These are phyloP conservation scores for Melanchra persicariae DNA, from an alignment of 2,888 invertebrate species.

Conservation along the genomic window DNA sequence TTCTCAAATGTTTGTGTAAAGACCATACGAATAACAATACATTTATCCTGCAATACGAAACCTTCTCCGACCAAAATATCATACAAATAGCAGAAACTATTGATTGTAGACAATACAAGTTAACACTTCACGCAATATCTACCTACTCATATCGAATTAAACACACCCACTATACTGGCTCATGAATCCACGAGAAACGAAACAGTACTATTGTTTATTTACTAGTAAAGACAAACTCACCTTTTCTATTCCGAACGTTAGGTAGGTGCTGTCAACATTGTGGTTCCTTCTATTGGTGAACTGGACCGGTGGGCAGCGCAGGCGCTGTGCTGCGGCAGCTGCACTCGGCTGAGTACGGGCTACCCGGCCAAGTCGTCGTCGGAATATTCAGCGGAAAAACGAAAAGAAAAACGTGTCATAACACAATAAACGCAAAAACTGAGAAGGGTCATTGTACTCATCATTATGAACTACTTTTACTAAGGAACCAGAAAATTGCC, in stretches of 20 bases:
- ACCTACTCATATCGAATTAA: background rate
- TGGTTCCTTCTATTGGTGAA: too few relatives aligned
- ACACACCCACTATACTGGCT: conserved; percentile 6
- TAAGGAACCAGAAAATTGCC: background rate
- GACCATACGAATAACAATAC: background rate
- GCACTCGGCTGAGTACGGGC: too few relatives aligned
- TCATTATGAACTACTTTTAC: too few relatives aligned
- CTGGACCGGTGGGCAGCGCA: background rate
- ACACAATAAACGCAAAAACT: background rate
- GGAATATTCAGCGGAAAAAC: background rate
- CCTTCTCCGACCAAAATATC: background rate
- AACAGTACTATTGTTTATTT: conserved; percentile 32
- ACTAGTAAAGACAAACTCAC: background rate
- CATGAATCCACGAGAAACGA: conserved; percentile 8
- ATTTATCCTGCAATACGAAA: background rate
- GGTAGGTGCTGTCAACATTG: too few relatives aligned
- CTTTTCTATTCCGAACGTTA: background rate
- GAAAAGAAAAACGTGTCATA: background rate
- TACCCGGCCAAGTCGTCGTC: background rate
- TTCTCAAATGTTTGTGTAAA: conserved; percentile 4
- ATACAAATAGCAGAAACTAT: conserved; percentile 1
- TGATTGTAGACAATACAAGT: background rate
- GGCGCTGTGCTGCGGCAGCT: too few relatives aligned
- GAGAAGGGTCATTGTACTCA: too few relatives aligned
- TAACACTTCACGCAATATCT: background rate